Evolutionary conservation across 2,113 vertebrate genomes (phyloP).

Genomic region (Megaceryle maxima): DNA sequence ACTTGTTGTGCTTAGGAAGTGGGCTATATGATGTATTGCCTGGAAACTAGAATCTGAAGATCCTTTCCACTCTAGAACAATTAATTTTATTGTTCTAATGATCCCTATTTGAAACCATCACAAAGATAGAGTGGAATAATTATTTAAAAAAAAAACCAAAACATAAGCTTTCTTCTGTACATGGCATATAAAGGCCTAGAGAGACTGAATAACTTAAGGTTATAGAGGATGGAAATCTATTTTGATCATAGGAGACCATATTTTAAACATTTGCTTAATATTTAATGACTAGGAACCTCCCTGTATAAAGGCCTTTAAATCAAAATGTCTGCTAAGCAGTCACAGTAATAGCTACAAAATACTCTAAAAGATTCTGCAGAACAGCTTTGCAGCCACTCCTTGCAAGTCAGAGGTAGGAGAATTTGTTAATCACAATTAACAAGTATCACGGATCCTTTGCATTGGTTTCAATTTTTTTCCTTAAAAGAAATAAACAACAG

Average conservation of each 20-base stretch:
- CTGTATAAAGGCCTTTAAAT: not conserved
- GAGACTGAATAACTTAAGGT: not conserved
- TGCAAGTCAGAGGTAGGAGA: not conserved
- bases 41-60: not conserved
- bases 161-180: not conserved
- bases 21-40: not conserved
- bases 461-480: not conserved
- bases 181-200: not conserved
- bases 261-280: not conserved
- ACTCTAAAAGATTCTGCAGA: not conserved
- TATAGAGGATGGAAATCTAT: not conserved
- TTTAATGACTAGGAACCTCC: not conserved
- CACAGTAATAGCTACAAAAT: not conserved
- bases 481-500: not conserved
- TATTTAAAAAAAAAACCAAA: not conserved
- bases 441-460: not conserved
- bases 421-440: not conserved
- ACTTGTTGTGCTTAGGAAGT: not conserved
- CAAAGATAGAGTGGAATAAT: not conserved
- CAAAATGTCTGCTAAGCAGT: not conserved
- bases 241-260: not conserved
- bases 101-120: not conserved
- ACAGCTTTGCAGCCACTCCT: not conserved
- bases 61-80: not conserved
- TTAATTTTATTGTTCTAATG: not conserved